Evolutionary conservation across 2,888 invertebrate species (phyloP).

Genomic region (Hetaerina titia): DNA sequence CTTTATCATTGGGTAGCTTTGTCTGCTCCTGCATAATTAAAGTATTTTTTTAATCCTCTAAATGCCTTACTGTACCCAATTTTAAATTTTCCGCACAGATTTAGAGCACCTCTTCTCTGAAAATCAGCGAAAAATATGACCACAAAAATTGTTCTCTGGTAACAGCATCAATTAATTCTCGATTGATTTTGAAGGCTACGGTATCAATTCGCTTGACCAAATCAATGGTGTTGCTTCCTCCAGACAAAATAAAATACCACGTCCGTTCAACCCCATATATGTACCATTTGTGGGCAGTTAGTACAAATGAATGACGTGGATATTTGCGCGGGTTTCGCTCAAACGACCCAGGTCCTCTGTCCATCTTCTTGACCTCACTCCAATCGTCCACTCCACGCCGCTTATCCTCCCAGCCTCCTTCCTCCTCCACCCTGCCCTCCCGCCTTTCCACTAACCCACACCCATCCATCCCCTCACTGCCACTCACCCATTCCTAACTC

Average conservation of each 20-base stretch:
- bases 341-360: neutral
- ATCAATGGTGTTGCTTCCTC: neutral
- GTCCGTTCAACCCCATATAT: neutral
- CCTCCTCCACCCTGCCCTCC: neutral
- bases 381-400: no score
- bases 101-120: no score
- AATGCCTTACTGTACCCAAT: no score
- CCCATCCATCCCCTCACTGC: slow-evolving; percentile 5
- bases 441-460: neutral
- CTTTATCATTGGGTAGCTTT: no score
- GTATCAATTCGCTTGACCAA: neutral
- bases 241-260: neutral
- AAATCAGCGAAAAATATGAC: no score
- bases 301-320: neutral
- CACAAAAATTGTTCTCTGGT: no score
- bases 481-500: neutral
- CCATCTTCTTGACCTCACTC: slow-evolving; percentile 11
- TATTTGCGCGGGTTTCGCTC: slow-evolving; percentile 17
- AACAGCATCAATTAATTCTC: no score
- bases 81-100: no score
- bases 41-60: no score
- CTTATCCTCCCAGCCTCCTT: neutral
- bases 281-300: neutral
- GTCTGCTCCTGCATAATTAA: no score
- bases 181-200: neutral